Conservation (phyloP, 2,113 vertebrate species). For the Rhabdomys dilectus region DNA sequence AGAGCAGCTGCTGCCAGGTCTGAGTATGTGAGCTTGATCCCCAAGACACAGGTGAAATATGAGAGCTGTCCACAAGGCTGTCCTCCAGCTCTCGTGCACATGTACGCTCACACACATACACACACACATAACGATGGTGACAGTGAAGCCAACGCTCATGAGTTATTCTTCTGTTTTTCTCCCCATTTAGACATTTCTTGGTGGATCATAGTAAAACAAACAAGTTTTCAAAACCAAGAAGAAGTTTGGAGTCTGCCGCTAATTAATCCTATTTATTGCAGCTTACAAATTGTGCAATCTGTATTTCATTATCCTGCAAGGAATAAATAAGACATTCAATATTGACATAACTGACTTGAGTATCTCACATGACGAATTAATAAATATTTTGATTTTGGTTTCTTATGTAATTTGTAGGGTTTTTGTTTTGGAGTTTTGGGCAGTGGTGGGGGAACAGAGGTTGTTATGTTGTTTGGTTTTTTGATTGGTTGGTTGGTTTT, state of each 20-base stretch:
- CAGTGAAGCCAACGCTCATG: not conserved
- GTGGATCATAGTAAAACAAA: constrained; percentile 61
- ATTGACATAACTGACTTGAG: not conserved
- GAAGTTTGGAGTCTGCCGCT: constrained; percentile 7
- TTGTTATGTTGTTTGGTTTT: not conserved
- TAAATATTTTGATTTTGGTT: constrained; percentile 21
- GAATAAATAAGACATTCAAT: not conserved
- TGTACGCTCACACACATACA: not conserved
- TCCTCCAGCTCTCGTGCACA: not conserved
- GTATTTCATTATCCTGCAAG: not conserved
- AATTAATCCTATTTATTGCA: constrained; percentile 51
- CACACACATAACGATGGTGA: not conserved
- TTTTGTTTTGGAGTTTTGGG: not conserved
- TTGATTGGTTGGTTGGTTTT: not conserved
- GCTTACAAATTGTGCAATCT: not conserved
- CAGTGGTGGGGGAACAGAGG: not conserved
- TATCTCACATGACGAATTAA: constrained; percentile 20
- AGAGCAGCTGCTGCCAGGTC: not conserved
- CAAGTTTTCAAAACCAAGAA: not conserved
- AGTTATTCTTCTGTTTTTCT: constrained; percentile 8
- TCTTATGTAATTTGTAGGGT: not conserved
- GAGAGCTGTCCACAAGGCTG: not conserved
- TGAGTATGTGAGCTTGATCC: not conserved
- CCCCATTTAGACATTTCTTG: constrained; percentile 82
- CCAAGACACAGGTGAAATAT: too few relatives aligned